Evolutionary conservation across 30 jellyfish, hydroid and myxozoan species (phyloP).

Genomic region (Pelagia noctiluca): DNA sequence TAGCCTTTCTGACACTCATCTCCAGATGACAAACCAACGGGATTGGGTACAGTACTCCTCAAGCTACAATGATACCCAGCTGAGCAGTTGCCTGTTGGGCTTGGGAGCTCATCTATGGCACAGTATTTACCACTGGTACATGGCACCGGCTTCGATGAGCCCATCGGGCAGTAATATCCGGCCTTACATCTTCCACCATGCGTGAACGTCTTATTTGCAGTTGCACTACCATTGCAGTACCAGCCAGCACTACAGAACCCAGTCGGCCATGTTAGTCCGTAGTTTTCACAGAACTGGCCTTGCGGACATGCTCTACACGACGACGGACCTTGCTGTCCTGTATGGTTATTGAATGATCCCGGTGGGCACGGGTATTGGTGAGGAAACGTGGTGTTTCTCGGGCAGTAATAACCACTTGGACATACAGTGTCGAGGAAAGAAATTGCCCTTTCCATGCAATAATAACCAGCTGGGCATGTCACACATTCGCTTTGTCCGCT

Average conservation of each 20-base stretch:
- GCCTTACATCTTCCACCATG: conserved; percentile 96
- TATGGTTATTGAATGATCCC: conserved; percentile 85
- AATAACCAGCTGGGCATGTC: conserved; percentile 98
- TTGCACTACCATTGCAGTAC: conserved; percentile 95
- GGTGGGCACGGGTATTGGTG: conserved; percentile 91
- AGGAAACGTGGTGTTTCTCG: conserved; percentile 75
- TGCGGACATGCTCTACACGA: conserved; percentile 90
- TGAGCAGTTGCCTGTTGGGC: conserved; percentile 93
- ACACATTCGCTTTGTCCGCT: conserved; percentile 83
- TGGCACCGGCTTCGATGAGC: conserved; percentile 80
- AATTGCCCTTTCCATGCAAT: conserved; percentile 79
- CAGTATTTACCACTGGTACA: conserved; percentile 93
- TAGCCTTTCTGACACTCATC: conserved; percentile 89
- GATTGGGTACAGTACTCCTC: conserved; percentile 74
- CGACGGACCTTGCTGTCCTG: conserved; percentile 65
- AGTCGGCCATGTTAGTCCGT: conserved; percentile 85
- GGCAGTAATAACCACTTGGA: conserved; percentile 93
- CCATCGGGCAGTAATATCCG: conserved; percentile 91
- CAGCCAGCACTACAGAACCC: conserved; percentile 97
- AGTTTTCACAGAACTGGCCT: conserved; percentile 89
- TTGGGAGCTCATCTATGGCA: conserved; percentile 70
- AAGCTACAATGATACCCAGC: conserved; percentile 92
- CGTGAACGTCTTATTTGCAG: conserved; percentile 70
- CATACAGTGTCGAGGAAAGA: conserved; percentile 52
- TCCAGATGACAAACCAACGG: conserved; percentile 64